A percentile compares a stretch with the other conserved stretches of the same genome.
These are phyloP conservation scores for Cisticola juncidis DNA, from an alignment of 2,113 vertebrate species.

Conservation along the genomic window DNA sequence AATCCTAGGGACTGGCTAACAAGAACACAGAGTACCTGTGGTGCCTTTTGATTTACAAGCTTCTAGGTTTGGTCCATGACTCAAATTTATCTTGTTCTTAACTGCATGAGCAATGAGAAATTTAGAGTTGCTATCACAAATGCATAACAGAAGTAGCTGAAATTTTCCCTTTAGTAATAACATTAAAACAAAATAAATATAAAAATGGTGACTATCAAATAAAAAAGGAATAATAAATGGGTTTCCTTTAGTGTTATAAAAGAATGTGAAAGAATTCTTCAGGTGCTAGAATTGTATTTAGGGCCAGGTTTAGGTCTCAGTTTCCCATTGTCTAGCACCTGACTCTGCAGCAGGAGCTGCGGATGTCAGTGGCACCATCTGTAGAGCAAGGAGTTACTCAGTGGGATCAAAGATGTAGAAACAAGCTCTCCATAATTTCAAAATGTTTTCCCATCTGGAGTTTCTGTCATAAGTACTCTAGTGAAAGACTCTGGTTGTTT, in stretches of 20 bases:
- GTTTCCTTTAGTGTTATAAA: neutral
- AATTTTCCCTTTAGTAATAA: neutral
- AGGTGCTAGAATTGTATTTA: neutral
- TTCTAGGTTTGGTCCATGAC: neutral
- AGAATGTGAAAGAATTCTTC: neutral
- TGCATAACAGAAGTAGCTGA: neutral
- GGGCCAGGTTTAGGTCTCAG: neutral
- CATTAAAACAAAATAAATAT: neutral
- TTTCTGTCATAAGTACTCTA: neutral
- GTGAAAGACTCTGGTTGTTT: neutral
- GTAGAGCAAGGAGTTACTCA: neutral
- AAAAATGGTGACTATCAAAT: neutral
- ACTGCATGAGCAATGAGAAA: constrained; percentile 24
- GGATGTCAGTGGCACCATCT: neutral
- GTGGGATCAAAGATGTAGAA: constrained; percentile 24
- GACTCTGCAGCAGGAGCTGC: neutral
- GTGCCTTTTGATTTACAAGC: constrained; percentile 57
- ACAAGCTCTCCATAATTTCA: neutral
- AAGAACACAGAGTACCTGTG: constrained; percentile 59
- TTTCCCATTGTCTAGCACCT: neutral
- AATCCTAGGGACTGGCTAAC: constrained; percentile 50
- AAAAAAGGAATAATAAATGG: neutral
- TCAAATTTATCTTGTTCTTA: constrained; percentile 44
- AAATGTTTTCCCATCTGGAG: constrained; percentile 25
- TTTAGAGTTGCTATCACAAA: constrained; percentile 1